Evolutionary conservation across 2,888 invertebrate genomes (phyloP).

Genomic region (Podabrus alpinus): DNA sequence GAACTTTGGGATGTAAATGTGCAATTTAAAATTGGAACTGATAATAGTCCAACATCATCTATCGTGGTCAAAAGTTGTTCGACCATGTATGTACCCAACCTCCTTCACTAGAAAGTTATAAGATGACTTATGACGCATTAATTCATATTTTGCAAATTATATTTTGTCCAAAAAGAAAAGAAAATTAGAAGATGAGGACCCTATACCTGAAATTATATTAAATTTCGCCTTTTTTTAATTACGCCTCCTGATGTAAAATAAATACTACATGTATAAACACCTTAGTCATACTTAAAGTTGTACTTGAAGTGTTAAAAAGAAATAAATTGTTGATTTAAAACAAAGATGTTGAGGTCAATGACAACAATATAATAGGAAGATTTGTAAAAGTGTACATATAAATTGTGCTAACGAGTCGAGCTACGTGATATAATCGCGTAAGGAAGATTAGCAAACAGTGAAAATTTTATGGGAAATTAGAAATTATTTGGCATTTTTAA

Average conservation of each 20-base stretch:
- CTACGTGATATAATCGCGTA: neutral
- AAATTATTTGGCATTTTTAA: neutral
- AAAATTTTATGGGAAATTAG: neutral
- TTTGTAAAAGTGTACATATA: neutral
- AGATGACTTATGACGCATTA: too few relatives aligned
- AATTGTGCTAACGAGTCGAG: neutral
- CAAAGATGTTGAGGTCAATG: constrained; percentile 1
- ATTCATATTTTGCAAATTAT: too few relatives aligned
- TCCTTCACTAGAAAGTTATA: too few relatives aligned
- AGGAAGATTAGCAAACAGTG: neutral
- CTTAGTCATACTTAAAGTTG: neutral
- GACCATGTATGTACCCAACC: too few relatives aligned
- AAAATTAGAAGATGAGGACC: too few relatives aligned
- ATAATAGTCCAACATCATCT: too few relatives aligned
- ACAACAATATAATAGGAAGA: neutral
- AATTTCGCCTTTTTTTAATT: too few relatives aligned
- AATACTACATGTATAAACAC: neutral
- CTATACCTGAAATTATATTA: too few relatives aligned
- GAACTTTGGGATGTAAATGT: neutral
- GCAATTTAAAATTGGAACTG: too few relatives aligned
- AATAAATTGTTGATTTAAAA: neutral
- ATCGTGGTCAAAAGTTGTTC: too few relatives aligned
- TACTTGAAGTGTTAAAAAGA: neutral
- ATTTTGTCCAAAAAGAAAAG: too few relatives aligned
- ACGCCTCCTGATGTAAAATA: too few relatives aligned